Evolutionary conservation across 2,113 vertebrate genomes (phyloP).

Genomic region (Quiscalus mexicanus): DNA sequence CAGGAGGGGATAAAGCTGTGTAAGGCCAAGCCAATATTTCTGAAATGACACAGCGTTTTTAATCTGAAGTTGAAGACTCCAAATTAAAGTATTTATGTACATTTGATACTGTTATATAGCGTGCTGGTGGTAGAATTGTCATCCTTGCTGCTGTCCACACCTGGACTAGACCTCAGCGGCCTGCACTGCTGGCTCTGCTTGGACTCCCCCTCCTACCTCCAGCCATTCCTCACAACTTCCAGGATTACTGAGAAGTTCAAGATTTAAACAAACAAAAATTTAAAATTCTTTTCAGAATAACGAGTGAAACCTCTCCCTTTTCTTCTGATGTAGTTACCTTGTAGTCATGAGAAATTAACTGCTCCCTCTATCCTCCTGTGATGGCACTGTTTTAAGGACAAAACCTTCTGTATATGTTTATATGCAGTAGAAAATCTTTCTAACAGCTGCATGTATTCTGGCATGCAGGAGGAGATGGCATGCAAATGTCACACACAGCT

Average conservation of each 20-base stretch:
- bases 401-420: neutral
- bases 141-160: neutral
- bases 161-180: neutral
- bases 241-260: neutral
- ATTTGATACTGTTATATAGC: neutral
- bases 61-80: neutral
- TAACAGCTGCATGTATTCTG: conserved; percentile 3
- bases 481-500: conserved; percentile 1
- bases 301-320: neutral
- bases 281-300: neutral
- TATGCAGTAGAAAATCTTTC: neutral
- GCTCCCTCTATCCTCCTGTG: neutral
- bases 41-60: neutral
- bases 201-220: neutral
- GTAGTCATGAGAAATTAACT: neutral
- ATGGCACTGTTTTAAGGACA: neutral
- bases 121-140: neutral
- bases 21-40: neutral
- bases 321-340: neutral
- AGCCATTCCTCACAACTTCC: neutral
- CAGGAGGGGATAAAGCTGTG: neutral
- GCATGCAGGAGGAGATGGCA: neutral
- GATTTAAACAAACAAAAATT: neutral
- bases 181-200: neutral
- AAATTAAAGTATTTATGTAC: neutral